Evolutionary conservation across 2,888 invertebrate genomes (phyloP).

Genomic region (Bellardia bayeri): DNA sequence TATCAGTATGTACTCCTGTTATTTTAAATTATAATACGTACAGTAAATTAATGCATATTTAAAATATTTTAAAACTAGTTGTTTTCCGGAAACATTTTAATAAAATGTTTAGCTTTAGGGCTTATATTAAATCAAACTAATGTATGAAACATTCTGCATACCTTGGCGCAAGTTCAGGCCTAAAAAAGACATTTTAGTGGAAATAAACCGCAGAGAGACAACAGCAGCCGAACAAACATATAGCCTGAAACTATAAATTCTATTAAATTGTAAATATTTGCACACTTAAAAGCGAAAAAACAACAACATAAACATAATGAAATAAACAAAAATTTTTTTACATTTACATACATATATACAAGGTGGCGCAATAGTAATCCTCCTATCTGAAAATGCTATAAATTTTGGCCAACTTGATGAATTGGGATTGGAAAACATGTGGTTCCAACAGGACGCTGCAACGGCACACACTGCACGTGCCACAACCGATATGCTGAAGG

Average conservation of each 20-base stretch:
- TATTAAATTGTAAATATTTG: slow-evolving; percentile 61
- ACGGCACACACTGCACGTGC: no score
- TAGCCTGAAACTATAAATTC: slow-evolving; percentile 64
- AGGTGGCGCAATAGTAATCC: no score
- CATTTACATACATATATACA: background rate
- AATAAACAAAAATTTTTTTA: background rate
- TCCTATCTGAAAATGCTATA: no score
- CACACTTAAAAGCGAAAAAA: slow-evolving; percentile 22
- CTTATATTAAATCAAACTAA: background rate
- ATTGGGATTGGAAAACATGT: no score
- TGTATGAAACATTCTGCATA: slow-evolving; percentile 24
- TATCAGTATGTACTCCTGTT: no score
- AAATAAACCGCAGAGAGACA: slow-evolving; percentile 28
- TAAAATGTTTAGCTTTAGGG: background rate
- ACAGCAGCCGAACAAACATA: slow-evolving; percentile 20
- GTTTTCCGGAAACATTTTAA: background rate
- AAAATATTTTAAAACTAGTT: background rate
- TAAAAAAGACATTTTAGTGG: slow-evolving; percentile 34
- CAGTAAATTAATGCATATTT: background rate
- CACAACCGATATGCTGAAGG: no score
- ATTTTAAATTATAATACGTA: background rate
- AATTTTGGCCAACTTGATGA: no score
- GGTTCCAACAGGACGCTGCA: no score
- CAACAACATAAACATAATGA: slow-evolving; percentile 7
- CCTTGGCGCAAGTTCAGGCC: slow-evolving; percentile 38